Base-by-base conservation (phyloP, 2,113 vertebrate species). In the Gracilinanus agilis region DNA sequence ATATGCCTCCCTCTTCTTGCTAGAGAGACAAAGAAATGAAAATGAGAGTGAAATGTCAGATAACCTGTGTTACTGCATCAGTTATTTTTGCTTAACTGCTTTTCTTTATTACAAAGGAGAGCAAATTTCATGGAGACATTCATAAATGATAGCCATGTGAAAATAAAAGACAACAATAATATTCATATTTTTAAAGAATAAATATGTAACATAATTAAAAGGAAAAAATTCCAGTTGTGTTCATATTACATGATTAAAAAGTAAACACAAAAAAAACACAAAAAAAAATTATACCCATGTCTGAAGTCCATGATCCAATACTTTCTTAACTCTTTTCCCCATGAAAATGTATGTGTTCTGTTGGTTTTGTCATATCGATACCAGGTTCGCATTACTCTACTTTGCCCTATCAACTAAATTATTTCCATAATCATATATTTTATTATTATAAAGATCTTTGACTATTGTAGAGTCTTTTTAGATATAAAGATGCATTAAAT, bases 381-480 rank as follows among this genome's bases (percentile, higher is more conserved):
- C 55, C 83, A 95, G 23, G 92, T 88, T 90, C 49, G 8, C 56
- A 93, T 92, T 91, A 0, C n/a, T 88, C 29, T 92, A 90, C 34
- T n/a, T 34, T 16, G 23, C 27, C 23, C 19, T 90, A 90, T 54
- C 13, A 9, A 19, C 54, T 54, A n/a, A 83, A 54, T 90, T 54
- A 27, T 54, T 90, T 90, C 6, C 9, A 54, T 90, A 90, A 93
- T 53, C 34, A 94, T 89, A 83, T 21, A 5, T 89, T 58, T 19
- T 25, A 53, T 90, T 95, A 24, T 53, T n/a, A 91, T 54, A 1
- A 91, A 13, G 53, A 90, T 83, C 34, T 96, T 95, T 93, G 55
- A 94, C 19, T 93, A 92, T 92, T 29, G 55, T 95, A 97, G 90
- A 95, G 25, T 23, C 92, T 3, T 53, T 0, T 53, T 54, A 93